Evolutionary conservation across 2,888 invertebrate species (phyloP).

Genomic region (Lasioglossum malachurum): DNA sequence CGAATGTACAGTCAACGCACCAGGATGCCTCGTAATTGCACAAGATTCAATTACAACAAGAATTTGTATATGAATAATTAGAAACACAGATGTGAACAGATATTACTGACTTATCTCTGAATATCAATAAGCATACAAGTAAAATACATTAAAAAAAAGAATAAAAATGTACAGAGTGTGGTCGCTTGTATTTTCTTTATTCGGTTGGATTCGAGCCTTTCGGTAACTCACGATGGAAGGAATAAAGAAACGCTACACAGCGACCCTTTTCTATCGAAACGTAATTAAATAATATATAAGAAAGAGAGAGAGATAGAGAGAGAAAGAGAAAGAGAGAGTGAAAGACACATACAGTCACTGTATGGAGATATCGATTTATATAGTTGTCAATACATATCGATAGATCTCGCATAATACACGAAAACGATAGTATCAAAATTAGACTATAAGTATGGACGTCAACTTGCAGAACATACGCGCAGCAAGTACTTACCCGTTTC

Average conservation of each 20-base stretch:
- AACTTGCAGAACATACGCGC: conserved; percentile 70
- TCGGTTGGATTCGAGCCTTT: not conserved
- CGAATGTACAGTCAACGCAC: conserved; percentile 68
- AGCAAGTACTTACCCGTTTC: conserved; percentile 91
- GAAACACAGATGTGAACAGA: conserved; percentile 42
- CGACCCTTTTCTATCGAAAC: conserved; percentile 67
- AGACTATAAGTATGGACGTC: conserved; percentile 67
- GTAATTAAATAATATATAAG: conserved; percentile 53
- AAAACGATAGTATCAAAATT: conserved; percentile 46
- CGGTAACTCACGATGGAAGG: not conserved
- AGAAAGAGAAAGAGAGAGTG: not conserved
- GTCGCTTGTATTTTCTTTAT: conserved; percentile 52
- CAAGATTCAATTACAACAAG: conserved; percentile 59
- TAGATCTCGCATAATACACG: conserved; percentile 54
- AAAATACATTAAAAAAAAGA: conserved; percentile 48
- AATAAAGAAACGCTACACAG: conserved; percentile 43
- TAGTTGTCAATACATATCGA: conserved; percentile 56
- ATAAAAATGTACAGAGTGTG: conserved; percentile 53
- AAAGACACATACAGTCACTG: conserved; percentile 59
- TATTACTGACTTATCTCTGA: conserved; percentile 60
- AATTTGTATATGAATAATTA: conserved; percentile 54
- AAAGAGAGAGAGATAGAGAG: not conserved
- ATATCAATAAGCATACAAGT: conserved; percentile 57
- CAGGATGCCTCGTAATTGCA: conserved; percentile 62
- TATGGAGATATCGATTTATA: conserved; percentile 58